Evolutionary conservation across 2,797 vertebrate genomes (phyloP), one percentile per base, ranked within the genome.

Genomic region (Arremon brunneinucha): DNA sequence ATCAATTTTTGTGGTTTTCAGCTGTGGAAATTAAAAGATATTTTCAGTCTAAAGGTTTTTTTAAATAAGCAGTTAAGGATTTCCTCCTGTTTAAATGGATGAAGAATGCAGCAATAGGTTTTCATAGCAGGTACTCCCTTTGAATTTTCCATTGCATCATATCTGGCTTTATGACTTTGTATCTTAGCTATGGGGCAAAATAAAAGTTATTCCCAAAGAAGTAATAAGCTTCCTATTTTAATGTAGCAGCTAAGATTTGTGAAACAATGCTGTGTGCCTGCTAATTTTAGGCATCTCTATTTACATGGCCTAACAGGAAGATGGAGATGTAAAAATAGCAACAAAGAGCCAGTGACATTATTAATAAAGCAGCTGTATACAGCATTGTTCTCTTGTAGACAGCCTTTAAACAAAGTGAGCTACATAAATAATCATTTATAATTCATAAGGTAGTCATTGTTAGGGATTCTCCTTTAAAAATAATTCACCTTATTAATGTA

Each of bases 301-400:
- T 97, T 96, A 87, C 56, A 30, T 43, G 43, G 83, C 63, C 64
- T 77, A 94, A 94, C 90, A 93, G 96, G 95, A 96, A 95, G 91
- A 72, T 82, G 50, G 87, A 70, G 35, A 89, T 75, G 77, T 95
- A 97, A 96, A 97, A 97, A 97, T 96, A 94, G 93, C 91, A 94
- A 65, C 89, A 72, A 88, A 78, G 93, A 43, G 43, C 39, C 75
- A 37, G 47, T 70, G 64, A 71, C 49, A 56, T 94, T 79, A 70
- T 93, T 89, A 83, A 93, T 81, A 88, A 96, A 90, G 79, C 89
- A 96, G 91, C 94, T 89, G 90, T 74, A 43, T 80, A 68, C 68
- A 85, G 77, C 53, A 80, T 95, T 93, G 93, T 97, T 96, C 96
- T 96, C 96, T 72, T 88, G 0, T 1, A 67, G 92, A 70, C 24